Base-by-base conservation (phyloP, 2,888 invertebrate species). In the Polydrusus tereticollis region DNA sequence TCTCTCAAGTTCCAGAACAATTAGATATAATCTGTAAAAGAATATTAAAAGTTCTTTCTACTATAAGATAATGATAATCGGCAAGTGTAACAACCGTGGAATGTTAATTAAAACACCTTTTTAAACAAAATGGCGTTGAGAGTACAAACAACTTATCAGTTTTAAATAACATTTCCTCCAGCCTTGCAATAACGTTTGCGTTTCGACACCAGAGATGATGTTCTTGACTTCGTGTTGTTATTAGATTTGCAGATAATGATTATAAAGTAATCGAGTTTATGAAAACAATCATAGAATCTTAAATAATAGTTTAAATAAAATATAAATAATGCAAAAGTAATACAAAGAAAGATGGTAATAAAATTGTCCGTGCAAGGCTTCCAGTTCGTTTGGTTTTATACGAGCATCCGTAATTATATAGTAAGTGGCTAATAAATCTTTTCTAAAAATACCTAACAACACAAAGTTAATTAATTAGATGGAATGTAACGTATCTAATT, bases 151-250 rank as follows among this genome's bases (percentile, higher is more conserved):
- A 59, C 59, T 67, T 59, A 67, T 67, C 67, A 67, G 57, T 57
- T 58, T 18, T 36, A 47, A 58, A 58, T 45, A 59, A 67, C 67
- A 67, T 58, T 67, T 67, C 67, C 67, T 67, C 29, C 38, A 67
- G 10, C 67, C 67, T 67, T 67, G 67, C 58, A 26, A 21, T 23
- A 36, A 29, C 33, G 45, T 23, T 33, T 41, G n/a, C 23, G 26
- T 67, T 67, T 58, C 67, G 47, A 67, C 67, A 67, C 38, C 20
- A n/a, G 14, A 45, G 21, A 47, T 47, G 58, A 58, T 67, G 67
- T 67, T 63, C 47, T 41, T 55, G 52, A 29, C 29, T 55, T 18
- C 50, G 26, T 23, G n/a, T 18, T 16, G 29, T 55, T 55, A 55
- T 55, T 29, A 55, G 52, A 55, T 55, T 29, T 16, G 1, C 6